These are phyloP conservation scores for Platygyra sinensis DNA, from an alignment of 64 coral and sea anemone genomes.

Conservation along the genomic window DNA sequence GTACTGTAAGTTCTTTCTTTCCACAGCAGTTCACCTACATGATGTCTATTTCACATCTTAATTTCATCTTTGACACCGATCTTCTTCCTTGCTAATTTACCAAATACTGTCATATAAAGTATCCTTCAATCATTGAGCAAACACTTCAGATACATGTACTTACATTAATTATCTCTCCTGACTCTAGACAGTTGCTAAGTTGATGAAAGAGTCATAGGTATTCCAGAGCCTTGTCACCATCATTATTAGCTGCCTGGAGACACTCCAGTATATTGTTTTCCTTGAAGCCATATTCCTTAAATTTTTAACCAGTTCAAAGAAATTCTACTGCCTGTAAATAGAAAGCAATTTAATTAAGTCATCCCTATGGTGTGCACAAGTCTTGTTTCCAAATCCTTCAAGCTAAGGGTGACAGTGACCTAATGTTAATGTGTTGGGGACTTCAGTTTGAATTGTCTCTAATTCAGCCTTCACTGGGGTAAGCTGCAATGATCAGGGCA, in stretches of 20 bases:
- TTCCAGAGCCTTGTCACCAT: conserved; percentile 85
- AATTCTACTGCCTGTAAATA: conserved; percentile 80
- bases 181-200: background rate
- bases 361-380: background rate
- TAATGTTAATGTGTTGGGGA: too few species aligned
- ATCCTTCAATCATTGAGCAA: too few species aligned
- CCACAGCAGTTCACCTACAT: too few species aligned
- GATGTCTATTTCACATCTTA: too few species aligned
- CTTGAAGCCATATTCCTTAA: conserved; percentile 87
- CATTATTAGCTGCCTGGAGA: conserved; percentile 78
- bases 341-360: background rate
- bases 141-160: background rate
- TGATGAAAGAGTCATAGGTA: conserved; percentile 55
- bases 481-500: too few species aligned
- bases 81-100: too few species aligned
- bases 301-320: conserved; percentile 71
- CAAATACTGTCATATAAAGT: too few species aligned
- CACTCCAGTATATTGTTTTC: conserved; percentile 73
- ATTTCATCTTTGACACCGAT: too few species aligned
- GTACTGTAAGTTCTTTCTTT: too few species aligned
- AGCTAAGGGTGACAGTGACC: too few species aligned
- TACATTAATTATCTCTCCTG: background rate
- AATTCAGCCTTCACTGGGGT: too few species aligned
- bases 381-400: background rate
- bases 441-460: too few species aligned